Evolutionary conservation across 2,113 vertebrate genomes (phyloP), one percentile per base, ranked within the genome.

Genomic region (Cololabis saira): DNA sequence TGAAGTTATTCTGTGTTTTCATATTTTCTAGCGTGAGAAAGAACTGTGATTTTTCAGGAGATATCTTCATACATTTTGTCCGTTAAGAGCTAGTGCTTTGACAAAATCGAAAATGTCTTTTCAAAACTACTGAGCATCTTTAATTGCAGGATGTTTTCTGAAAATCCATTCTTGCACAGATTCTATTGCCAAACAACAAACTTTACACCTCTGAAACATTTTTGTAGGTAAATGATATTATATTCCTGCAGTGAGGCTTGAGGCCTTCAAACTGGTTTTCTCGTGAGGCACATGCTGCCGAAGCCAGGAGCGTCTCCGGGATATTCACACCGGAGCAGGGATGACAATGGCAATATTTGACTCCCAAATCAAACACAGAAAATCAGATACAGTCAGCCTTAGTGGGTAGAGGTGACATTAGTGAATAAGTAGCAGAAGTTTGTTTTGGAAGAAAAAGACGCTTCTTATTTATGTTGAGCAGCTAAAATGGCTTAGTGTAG

Each of bases 81-180:
- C 2, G 21, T 59, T 10, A n/a, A 47, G 11, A 17, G 16, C 15
- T 2, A 19, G 2, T 1, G 21, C 15, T 27, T 17, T 17, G 24
- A 50, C 30, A 18, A 30, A 2, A 21, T 10, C 16, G 13, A 24
- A 5, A 51, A 22, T 12, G 10, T 50, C 13, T 21, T 9, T 27
- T 51, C 19, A 30, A 48, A 22, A 50, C 12, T 12, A 59, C 40
- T 18, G 13, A 21, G 30, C 27, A 47, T 41, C 47, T 52, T 30
- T 51, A 12, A 16, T n/a, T 22, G 33, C 40, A 11, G 12, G 30
- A 51, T 59, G 37, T 13, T 52, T 58, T 44, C n/a, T 58, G 61
- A 53, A 59, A 53, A 53, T 40, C n/a, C 33, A 40, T 47, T 52
- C 21, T 7, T 49, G 52, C 3, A 47, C 21, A 30, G 27, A 18